phyloP scores from a whole-genome alignment of 2,797 vertebrate genomes.

The Tragopan temminckii region DNA sequence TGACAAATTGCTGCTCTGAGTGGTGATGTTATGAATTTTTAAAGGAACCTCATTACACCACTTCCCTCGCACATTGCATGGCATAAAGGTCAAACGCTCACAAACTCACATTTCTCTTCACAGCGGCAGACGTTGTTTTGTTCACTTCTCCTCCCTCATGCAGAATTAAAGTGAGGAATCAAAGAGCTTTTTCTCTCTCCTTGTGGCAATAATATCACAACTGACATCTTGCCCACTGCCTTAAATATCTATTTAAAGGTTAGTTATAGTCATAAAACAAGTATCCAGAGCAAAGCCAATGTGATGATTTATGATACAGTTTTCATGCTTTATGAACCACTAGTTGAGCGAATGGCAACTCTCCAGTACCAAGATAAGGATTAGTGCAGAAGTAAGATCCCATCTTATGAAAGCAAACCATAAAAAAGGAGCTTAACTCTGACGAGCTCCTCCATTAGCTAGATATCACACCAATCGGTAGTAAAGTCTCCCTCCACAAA shows the following conservation, averaged over 20 bases:
- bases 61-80: background rate
- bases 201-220: background rate
- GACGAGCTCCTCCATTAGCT: background rate
- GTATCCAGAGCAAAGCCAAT: background rate
- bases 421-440: background rate
- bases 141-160: background rate
- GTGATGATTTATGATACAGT: background rate
- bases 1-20: background rate
- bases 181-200: background rate
- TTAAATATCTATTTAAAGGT: background rate
- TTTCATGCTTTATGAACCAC: background rate
- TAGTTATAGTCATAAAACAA: background rate
- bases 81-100: background rate
- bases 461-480: background rate
- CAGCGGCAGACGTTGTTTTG: background rate
- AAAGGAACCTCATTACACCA: constrained; percentile 1
- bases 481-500: background rate
- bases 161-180: constrained; percentile 6
- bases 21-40: background rate
- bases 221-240: background rate
- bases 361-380: background rate
- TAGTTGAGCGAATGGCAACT: background rate
- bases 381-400: background rate
- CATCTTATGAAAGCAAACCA: background rate
- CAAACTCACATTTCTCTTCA: background rate